Evolutionary conservation across 2,113 vertebrate species (phyloP).

Genomic region (Chascanopsetta lugubris): DNA sequence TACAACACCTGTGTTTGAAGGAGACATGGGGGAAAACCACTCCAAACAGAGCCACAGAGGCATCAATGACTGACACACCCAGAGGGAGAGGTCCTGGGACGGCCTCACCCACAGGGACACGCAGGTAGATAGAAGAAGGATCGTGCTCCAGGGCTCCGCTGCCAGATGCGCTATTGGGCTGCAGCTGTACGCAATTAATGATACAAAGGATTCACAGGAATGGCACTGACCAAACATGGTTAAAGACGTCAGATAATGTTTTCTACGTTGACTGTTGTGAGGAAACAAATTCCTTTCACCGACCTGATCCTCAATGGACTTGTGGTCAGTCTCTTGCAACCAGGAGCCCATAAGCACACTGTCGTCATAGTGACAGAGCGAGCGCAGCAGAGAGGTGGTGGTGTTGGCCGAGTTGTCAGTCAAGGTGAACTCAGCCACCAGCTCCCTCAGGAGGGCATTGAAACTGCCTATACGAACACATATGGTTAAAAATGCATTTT

Average conservation of each 20-base stretch:
- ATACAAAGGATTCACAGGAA: not conserved
- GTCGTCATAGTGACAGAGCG: conserved; percentile 97
- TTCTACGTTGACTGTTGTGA: no score
- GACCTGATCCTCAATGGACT: conserved; percentile 99
- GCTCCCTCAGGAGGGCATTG: conserved; percentile 93
- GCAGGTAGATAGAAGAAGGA: conserved; percentile 96
- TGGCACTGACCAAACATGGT: not conserved
- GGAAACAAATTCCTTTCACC: no score
- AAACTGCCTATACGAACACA: conserved; percentile 85
- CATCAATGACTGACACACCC: conserved; percentile 97
- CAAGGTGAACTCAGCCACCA: conserved; percentile 98
- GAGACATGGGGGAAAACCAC: conserved; percentile 99
- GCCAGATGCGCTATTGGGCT: conserved; percentile 97
- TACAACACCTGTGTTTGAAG: conserved; percentile 92
- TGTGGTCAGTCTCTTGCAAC: conserved; percentile 98
- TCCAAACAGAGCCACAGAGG: conserved; percentile 96
- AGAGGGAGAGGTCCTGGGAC: conserved; percentile 95
- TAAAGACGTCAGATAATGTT: not conserved
- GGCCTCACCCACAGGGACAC: conserved; percentile 92
- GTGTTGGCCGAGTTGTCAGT: conserved; percentile 99
- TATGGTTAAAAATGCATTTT: conserved; percentile 5
- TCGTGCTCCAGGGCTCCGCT: conserved; percentile 97
- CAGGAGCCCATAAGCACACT: conserved; percentile 99
- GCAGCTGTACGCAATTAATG: conserved; percentile 81
- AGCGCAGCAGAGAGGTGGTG: conserved; percentile 95